Evolutionary conservation across 1,140 invertebrate genomes (phyloP).

Genomic region (Drosophila ironensis): DNA sequence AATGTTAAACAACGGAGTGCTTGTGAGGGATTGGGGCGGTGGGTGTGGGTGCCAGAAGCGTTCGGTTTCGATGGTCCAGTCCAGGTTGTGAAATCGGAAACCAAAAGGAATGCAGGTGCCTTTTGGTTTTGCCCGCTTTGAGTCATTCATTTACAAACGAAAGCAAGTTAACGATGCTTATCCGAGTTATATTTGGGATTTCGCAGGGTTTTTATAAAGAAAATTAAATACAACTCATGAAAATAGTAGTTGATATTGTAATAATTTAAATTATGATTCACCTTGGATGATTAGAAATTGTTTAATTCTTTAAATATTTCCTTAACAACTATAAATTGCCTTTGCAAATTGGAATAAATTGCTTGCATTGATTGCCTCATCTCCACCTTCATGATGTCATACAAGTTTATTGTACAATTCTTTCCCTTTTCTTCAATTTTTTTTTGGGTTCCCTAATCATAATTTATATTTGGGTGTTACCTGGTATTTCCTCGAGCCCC

Average conservation of each 20-base stretch:
- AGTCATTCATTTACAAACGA: slow-evolving; percentile 13
- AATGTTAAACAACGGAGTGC: slow-evolving; percentile 62
- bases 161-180: background rate
- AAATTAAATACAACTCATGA: too few species aligned
- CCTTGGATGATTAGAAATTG: too few species aligned
- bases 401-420: slow-evolving; percentile 27
- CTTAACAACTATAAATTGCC: too few species aligned
- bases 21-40: slow-evolving; percentile 8
- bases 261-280: too few species aligned
- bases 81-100: slow-evolving; percentile 28
- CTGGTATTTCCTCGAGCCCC: slow-evolving; percentile 1
- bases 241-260: too few species aligned
- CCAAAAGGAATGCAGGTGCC: slow-evolving; percentile 24
- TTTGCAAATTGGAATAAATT: too few species aligned
- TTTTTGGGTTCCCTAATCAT: slow-evolving; percentile 65
- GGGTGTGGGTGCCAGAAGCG: slow-evolving; percentile 14
- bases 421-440: too few species aligned
- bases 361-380: too few species aligned
- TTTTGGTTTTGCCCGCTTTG: slow-evolving; percentile 14
- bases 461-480: slow-evolving; percentile 65
- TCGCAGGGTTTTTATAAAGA: too few species aligned
- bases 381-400: slow-evolving; percentile 68
- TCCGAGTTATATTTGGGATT: too few species aligned
- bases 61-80: background rate
- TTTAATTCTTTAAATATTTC: too few species aligned